Base-by-base conservation (phyloP, 2,113 vertebrate species). In the Apteryx mantelli region DNA sequence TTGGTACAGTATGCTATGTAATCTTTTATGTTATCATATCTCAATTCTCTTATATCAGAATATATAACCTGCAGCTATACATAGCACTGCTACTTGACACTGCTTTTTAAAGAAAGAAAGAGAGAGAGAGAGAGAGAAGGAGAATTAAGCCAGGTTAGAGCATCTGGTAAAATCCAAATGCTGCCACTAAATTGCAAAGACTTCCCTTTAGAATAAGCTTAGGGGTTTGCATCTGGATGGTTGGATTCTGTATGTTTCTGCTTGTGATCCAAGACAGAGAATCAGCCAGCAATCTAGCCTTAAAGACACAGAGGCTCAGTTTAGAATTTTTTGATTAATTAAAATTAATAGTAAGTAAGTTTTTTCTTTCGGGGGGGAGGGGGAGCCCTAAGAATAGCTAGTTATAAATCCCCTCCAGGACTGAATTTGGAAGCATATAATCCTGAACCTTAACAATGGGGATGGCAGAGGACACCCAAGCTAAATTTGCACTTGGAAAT, bases 1-100 rank as follows among this genome's bases (percentile, higher is more conserved):
- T 93, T 92, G 91, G 90, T 95, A 81, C n/a, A 91, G 65, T 95
- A 95, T 76, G 77, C 40, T 87, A 84, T 91, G 90, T 82, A 91
- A 93, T 95, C 28, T 97, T 97, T 96, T 97, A 94, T 97, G 70
- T 36, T 94, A 79, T 96, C 32, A 3, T 96, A 94, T 90, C 91
- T 97, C 16, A 40, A 2, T 87, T 91, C 24, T 87, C 71, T 91
- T 89, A 42, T 91, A 97, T 95, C 93, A 96, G 93, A 98, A 97
- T 88, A 94, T 73, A 95, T 88, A 93, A 97, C 73, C 84, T 86
- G 70, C n/a, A 98, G 90, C 80, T 96, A 70, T 94, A 93, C 91
- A 55, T 95, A 96, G 94, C 79, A 92, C 14, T 52, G n/a, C 81
- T 95, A 97, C 38, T 94, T 96, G 87, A 88, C 73, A 82, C 50